Base-by-base conservation (phyloP, 1,140 invertebrate species). In the Agraylea sexmaculata region DNA sequence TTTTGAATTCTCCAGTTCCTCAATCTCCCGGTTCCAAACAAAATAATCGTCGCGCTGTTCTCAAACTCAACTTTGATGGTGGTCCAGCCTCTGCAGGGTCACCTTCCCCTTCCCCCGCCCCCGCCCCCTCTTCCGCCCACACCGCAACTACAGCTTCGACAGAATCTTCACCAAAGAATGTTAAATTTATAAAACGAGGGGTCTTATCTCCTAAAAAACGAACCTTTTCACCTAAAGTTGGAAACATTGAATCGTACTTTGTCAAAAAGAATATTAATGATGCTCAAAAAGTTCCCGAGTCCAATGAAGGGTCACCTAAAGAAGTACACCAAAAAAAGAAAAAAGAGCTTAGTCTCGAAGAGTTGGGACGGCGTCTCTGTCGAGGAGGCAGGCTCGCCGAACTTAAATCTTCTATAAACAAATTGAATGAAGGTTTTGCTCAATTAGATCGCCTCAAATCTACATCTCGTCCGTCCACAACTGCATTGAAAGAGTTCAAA, bases 401-500 rank as follows among this genome's bases (percentile, higher is more conserved):
- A 53, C 50, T 84, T 1, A 75, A 71, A 56, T 71, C 74, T 0
- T 68, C 71, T 8, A 69, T 82, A 13, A 64, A 67, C 2, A 66
- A 70, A 18, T 69, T 83, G 11, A 68, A 67, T 37, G 64, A 70
- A 40, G 60, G 56, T 8, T 70, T 73, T 37, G 58, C 67, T 28
- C 66, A 69, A 45, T 56, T 71, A 31, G 67, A 59, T 49, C 62
- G 68, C 46, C 51, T 62, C 36, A 57, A 64, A 32, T 42, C 18
- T 30, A 49, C 43, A 42, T 48, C 21, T 46, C 47, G 43, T 20
- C 55, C 46, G 42, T 54, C 47, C 53, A 57, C 57, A 36, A 51
- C 70, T 11, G 70, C 74, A 40, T 66, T 83, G 0, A 74, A 77
- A 52, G 72, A 75, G 51, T 83, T 84, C 51, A 71, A 78, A 39